Evolutionary conservation across 2,888 invertebrate species (phyloP), one percentile per base, ranked within the genome.

Genomic region (Drosophila tanythrix): DNA sequence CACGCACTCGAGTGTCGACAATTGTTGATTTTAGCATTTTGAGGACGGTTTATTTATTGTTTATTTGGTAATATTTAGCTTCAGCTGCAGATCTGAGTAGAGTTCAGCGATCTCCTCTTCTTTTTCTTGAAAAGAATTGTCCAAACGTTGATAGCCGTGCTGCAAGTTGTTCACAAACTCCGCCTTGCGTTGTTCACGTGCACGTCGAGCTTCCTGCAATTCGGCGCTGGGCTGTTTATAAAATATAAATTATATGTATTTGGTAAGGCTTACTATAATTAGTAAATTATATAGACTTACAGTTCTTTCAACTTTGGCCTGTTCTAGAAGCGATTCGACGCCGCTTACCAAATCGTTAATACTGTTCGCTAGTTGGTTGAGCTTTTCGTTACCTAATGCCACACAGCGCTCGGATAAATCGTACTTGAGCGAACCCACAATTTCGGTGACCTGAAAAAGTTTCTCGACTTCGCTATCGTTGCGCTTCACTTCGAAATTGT

Each of bases 401-500:
- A 95, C 94, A n/a, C 96, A 95, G 81, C 95, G 95, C 43, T 96
- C 95, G 8, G 96, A 94, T 91, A 97, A 95, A 66, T 95, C 95
- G 88, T 97, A 96, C 90, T 95, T 96, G 29, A 97, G 94, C 79
- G 97, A 97, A 2, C 96, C 96, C 15, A 96, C 94, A 83, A 95
- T 95, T 92, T 97, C 97, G 46, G 97, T 94, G 61, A 96, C 95
- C 79, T 95, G 94, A 92, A 97, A 97, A 66, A 98, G 94, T 81
- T 95, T 95, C 89, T 96, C 96, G 3, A 97, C 96, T 93, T 98
- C 98, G 80, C 95, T 94, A 83, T 98, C 97, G 58, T 95, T 95
- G 71, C 97, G 94, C 60, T 88, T 93, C 94, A 97, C 97, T 95
- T 98, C 97, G 93, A 98, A 98, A 92, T 98, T 97, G 81, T 96